Conservation (phyloP, 2,797 vertebrate genomes). For the Chaunax sp. region DNA sequence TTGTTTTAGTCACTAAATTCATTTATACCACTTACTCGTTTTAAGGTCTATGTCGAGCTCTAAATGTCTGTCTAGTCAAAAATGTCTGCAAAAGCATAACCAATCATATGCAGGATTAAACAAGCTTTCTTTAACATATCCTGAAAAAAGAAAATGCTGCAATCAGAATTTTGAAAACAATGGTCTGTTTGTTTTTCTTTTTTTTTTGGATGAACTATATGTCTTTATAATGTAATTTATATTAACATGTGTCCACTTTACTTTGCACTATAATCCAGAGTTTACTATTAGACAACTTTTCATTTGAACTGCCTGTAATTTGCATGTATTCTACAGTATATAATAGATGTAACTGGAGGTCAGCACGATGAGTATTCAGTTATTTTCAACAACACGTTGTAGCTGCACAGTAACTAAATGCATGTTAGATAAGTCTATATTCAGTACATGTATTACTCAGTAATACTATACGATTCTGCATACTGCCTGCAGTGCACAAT, state of each 20-base stretch:
- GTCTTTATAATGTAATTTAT: constrained; percentile 40
- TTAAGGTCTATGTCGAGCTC: constrained; percentile 33
- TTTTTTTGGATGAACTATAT: constrained; percentile 17
- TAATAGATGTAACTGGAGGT: constrained; percentile 61
- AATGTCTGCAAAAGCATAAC: constrained; percentile 22
- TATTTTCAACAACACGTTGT: constrained; percentile 63
- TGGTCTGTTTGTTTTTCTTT: constrained; percentile 39
- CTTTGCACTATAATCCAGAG: constrained; percentile 47
- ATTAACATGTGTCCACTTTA: constrained; percentile 54
- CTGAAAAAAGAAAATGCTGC: constrained; percentile 49
- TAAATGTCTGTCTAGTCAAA: constrained; percentile 20
- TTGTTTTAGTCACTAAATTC: constrained; percentile 22
- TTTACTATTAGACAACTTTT: constrained; percentile 46
- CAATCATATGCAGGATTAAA: constrained; percentile 37
- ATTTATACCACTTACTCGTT: constrained; percentile 25
- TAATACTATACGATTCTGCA: constrained; percentile 65
- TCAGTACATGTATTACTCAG: constrained; percentile 67
- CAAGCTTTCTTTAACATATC: constrained; percentile 38
- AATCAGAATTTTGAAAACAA: constrained; percentile 37
- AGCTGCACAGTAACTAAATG: constrained; percentile 74
- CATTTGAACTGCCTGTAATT: constrained; percentile 48
- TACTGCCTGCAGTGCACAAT: constrained; percentile 78
- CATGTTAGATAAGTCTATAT: constrained; percentile 61
- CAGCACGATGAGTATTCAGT: constrained; percentile 56
- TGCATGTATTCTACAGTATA: constrained; percentile 61